A percentile compares a stretch with the other conserved stretches of the same genome.
Evolutionary conservation across 2,888 invertebrate species (phyloP).

Genomic region (Ichneumoninae sp.): DNA sequence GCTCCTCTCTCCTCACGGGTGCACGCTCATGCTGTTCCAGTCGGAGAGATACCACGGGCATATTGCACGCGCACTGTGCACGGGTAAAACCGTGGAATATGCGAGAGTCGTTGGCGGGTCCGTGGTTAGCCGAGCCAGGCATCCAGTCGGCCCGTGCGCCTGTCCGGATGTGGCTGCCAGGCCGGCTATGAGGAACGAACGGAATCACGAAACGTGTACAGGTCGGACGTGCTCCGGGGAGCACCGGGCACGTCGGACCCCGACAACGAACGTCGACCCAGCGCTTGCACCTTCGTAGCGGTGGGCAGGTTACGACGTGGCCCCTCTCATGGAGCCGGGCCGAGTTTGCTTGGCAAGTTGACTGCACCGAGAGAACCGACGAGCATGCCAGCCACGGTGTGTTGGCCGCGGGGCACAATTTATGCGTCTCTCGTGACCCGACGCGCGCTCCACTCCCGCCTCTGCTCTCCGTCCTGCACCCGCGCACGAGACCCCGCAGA

Average conservation of each 20-base stretch:
- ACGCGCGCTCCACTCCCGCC: conserved; percentile 25
- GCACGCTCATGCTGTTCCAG: conserved; percentile 36
- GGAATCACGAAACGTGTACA: conserved; percentile 57
- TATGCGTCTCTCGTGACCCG: conserved; percentile 52
- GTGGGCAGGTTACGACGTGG: neutral
- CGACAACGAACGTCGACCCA: conserved; percentile 29
- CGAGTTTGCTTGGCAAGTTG: conserved; percentile 26
- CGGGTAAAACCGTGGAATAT: conserved; percentile 11
- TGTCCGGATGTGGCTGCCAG: conserved; percentile 47
- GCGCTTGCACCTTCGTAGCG: neutral
- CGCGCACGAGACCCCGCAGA: neutral
- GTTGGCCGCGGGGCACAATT: conserved; percentile 44
- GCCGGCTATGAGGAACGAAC: conserved; percentile 49
- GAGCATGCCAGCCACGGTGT: conserved; percentile 29
- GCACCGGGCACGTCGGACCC: conserved; percentile 26
- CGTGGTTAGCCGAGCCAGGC: conserved; percentile 49
- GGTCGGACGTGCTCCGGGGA: conserved; percentile 32
- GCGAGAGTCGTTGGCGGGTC: conserved; percentile 30
- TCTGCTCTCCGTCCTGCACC: conserved; percentile 9
- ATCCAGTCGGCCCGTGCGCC: conserved; percentile 58
- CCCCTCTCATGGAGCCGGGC: neutral
- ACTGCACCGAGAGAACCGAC: conserved; percentile 32
- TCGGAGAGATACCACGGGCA: conserved; percentile 4
- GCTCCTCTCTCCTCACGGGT: neutral
- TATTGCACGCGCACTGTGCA: conserved; percentile 2